Base-by-base conservation (phyloP, 53 echinoderm and acorn worm species). In the Glandiceps talaboti region DNA sequence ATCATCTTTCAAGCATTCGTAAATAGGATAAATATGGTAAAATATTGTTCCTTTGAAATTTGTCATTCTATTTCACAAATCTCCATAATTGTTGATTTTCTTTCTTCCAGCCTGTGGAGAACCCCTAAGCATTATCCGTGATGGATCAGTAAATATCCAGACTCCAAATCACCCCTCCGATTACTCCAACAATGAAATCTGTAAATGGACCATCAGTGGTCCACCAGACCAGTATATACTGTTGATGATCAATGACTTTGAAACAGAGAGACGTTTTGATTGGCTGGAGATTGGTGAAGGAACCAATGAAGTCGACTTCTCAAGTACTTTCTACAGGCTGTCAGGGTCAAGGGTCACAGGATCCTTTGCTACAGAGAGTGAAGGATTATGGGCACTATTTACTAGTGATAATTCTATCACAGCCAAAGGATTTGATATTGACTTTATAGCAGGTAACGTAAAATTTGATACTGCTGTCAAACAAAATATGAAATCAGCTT, bases 231-330 rank as follows among this genome's bases (percentile, higher is more conserved):
- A 78, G 26, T 31, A 32, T 0, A 78, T 78, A 1, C 27, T 78
- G 1, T 14, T 78, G 25, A 1, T 31, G 26, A 32, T 78, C n/a
- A 31, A 78, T 31, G 32, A 20, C 26, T 78, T 78, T 78, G 79
- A 31, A 27, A 20, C 32, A 31, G 79, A 78, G n/a, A 27, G 31
- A 1, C 10, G 85, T 27, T 94, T 87, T 73, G 94, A 94, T 74
- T 79, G 82, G 30, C 45, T 94, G 29, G 85, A 85, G 74, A 80
- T 94, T 29, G 94, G 94, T 14, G 33, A 76, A 26, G 94, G 94
- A 26, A 73, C 31, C 25, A 83, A 86, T 64, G 77, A 81, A 0
- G 29, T 76, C 0, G 94, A 94, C 33, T 1, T 1, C 25, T 29
- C 86, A 20, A 84, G 90, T 26, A 73, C 82, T 27, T 79, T 87